These are phyloP conservation scores for Myopa tessellatipennis DNA, from an alignment of 2,888 invertebrate species.

Conservation along the genomic window DNA sequence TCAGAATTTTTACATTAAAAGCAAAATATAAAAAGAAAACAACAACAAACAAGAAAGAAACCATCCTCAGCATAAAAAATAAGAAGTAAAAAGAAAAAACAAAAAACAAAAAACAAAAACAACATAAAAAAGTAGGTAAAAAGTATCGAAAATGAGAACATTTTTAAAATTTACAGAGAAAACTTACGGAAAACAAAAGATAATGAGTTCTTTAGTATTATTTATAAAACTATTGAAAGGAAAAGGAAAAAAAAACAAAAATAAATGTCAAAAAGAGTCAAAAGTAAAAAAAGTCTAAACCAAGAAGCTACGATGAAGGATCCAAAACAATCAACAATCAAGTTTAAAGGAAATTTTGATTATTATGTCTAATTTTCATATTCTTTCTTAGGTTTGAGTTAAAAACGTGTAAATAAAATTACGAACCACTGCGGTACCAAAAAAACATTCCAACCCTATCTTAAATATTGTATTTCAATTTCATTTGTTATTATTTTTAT, in stretches of 20 bases:
- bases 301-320: neutral
- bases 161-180: slow-evolving; percentile 42
- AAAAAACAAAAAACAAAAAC: slow-evolving; percentile 14
- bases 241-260: slow-evolving; percentile 36
- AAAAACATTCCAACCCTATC: too few relatives aligned
- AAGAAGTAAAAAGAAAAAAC: slow-evolving; percentile 5
- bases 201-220: slow-evolving; percentile 34
- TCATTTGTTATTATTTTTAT: too few relatives aligned
- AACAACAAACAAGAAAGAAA: slow-evolving; percentile 25
- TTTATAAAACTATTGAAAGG: slow-evolving; percentile 37
- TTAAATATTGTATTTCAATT: too few relatives aligned
- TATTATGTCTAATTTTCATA: neutral
- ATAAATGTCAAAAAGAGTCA: slow-evolving; percentile 38
- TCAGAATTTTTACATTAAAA: slow-evolving; percentile 20
- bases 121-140: slow-evolving; percentile 16
- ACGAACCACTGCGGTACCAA: too few relatives aligned
- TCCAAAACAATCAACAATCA: neutral
- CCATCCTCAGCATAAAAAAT: slow-evolving; percentile 31
- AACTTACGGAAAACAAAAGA: slow-evolving; percentile 11
- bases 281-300: neutral
- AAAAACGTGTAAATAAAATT: too few relatives aligned
- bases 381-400: too few relatives aligned
- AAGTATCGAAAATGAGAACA: slow-evolving; percentile 19
- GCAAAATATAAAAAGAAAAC: slow-evolving; percentile 8
- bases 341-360: too few relatives aligned